phyloP scores from a whole-genome alignment of 2,888 invertebrate genomes.

The Sinelater perroti region DNA sequence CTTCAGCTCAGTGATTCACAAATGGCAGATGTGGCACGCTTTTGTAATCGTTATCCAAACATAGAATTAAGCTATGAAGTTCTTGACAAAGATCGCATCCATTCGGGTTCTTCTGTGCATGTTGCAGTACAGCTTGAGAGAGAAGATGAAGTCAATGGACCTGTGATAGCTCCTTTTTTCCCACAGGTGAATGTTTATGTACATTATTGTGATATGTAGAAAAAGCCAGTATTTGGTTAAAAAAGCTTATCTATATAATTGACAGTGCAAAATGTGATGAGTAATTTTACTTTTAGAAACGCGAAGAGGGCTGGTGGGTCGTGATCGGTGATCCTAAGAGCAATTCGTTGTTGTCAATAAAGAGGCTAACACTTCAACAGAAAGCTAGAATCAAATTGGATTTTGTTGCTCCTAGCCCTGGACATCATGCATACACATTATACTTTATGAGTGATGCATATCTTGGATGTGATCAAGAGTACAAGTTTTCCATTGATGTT shows the following conservation, averaged over 20 bases:
- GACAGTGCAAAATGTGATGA: slow-evolving; percentile 14
- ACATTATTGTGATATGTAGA: background rate
- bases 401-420: slow-evolving; percentile 91
- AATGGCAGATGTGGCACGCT: slow-evolving; percentile 97
- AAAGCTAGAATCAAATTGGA: slow-evolving; percentile 88
- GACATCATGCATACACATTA: slow-evolving; percentile 89
- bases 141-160: slow-evolving; percentile 96
- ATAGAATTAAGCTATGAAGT: slow-evolving; percentile 96
- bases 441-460: slow-evolving; percentile 99
- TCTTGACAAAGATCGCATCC: slow-evolving; percentile 78
- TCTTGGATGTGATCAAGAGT: slow-evolving; percentile 99
- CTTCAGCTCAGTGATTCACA: slow-evolving; percentile 83
- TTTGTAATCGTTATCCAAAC: slow-evolving; percentile 99
- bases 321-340: slow-evolving; percentile 96
- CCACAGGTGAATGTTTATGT: slow-evolving; percentile 75
- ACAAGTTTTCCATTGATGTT: slow-evolving; percentile 88
- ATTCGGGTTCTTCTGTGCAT: slow-evolving; percentile 86
- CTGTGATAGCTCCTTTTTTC: slow-evolving; percentile 98
- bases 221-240: too few relatives aligned
- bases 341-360: slow-evolving; percentile 96
- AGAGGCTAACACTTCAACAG: slow-evolving; percentile 92
- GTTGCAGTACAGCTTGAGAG: slow-evolving; percentile 92
- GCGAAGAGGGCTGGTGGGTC: slow-evolving; percentile 97
- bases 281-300: slow-evolving; percentile 68
- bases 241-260: too few relatives aligned